Base-by-base conservation (phyloP, 2,888 invertebrate species). In the Dryocosmus kuriphilus region DNA sequence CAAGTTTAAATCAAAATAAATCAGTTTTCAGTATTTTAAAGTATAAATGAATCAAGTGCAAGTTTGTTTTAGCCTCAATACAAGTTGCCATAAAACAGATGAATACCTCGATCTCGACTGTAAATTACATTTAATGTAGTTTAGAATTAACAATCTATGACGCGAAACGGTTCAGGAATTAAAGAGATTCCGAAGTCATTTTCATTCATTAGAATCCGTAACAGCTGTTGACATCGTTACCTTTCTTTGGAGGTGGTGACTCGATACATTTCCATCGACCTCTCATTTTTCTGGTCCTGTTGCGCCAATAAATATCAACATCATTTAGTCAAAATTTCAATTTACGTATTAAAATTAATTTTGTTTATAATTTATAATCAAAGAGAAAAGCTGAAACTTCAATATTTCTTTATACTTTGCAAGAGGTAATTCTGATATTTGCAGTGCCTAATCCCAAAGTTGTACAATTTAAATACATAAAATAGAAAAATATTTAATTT, bases 201-300 rank as follows among this genome's bases (percentile, higher is more conserved):
- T 51, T 71, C 46, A 51, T 71, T 71, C 19, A 51, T 51, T 71
- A 51, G 51, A 51, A 71, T 71, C 30, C 11, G 30, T 71, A 78
- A 77, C 79, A 80, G 73, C 73, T 76, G 78, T 61, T 79, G 80
- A 75, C 82, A 74, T 65, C 60, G 51, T 65, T 75, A 57, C 63
- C 79, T 77, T 60, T 71, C 74, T 80, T 80, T 73, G 82, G 77
- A 27, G 4, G 30, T 32, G 16, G 11, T 74, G 60, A 60, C 9
- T 57, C 57, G 51, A 27, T 71, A 27, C 14, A 73, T 62, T 75
- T 75, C 41, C 41, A 38, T 67, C 41, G 32, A 75, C 73, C 73
- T 76, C 11, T 35, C 9, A n/a, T 27, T 11, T 67, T 41, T 67
- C 27, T 27, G 9, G 67, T 19, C 11, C 46, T 46, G 16, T 22